These are phyloP conservation scores for Ophion ellenae DNA, from an alignment of 2,888 invertebrate species.

Conservation along the genomic window DNA sequence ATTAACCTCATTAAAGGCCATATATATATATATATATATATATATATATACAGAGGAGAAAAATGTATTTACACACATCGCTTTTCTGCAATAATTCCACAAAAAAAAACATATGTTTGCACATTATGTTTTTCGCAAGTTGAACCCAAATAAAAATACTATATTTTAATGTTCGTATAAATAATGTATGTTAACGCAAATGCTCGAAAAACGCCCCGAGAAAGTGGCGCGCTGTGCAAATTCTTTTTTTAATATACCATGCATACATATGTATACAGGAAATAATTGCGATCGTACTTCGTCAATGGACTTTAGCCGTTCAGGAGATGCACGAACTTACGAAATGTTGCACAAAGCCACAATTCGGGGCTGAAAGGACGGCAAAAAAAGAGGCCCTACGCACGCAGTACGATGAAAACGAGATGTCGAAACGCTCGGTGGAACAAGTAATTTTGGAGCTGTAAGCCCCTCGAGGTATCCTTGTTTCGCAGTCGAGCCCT, in stretches of 20 bases:
- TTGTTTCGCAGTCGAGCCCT: slow-evolving; percentile 62
- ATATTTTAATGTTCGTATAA: too few relatives aligned
- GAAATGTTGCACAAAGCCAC: slow-evolving; percentile 28
- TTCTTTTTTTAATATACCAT: background rate
- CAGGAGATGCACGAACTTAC: slow-evolving; percentile 27
- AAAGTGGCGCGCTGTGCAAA: background rate
- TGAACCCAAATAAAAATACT: too few relatives aligned
- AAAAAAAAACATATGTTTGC: too few relatives aligned
- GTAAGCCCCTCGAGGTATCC: slow-evolving; percentile 54
- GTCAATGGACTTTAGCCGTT: slow-evolving; percentile 9
- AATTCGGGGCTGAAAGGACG: background rate
- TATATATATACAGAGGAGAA: too few relatives aligned
- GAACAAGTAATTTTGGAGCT: slow-evolving; percentile 61
- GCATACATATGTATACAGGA: background rate
- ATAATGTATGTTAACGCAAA: background rate
- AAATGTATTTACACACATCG: too few relatives aligned
- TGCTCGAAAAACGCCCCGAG: background rate
- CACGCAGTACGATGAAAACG: slow-evolving; percentile 28
- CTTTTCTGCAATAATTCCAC: too few relatives aligned
- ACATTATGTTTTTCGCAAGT: too few relatives aligned
- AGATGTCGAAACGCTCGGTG: slow-evolving; percentile 27
- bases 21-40: too few relatives aligned
- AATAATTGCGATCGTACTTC: background rate
- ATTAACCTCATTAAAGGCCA: too few relatives aligned
- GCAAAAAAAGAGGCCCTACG: slow-evolving; percentile 4